Evolutionary conservation across 2,797 vertebrate genomes (phyloP).

Genomic region (Macroramphosus scolopax): DNA sequence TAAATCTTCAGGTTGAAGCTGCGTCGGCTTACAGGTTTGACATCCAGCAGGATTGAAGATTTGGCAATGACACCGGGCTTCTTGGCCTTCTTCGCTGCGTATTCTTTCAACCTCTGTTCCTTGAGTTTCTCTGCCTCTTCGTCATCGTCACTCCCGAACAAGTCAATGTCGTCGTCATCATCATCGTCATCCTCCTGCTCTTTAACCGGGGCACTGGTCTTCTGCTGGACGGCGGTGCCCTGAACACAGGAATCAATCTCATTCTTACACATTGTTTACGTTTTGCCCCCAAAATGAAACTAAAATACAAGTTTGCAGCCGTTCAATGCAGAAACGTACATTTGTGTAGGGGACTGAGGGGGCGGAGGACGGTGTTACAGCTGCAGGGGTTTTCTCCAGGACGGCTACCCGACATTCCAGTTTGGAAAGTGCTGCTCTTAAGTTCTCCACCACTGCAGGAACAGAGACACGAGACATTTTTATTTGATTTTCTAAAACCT

Average conservation of each 20-base stretch:
- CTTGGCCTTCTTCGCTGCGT: constrained; percentile 87
- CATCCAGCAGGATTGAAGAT: constrained; percentile 93
- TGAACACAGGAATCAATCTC: constrained; percentile 10
- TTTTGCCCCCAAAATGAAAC: too few species aligned
- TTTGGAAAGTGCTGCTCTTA: constrained; percentile 84
- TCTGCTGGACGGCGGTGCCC: constrained; percentile 63
- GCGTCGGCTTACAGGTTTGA: constrained; percentile 93
- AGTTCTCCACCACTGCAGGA: constrained; percentile 82
- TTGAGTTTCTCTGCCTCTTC: constrained; percentile 85
- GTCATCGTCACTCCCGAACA: constrained; percentile 92
- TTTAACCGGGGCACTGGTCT: constrained; percentile 36
- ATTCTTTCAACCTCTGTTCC: constrained; percentile 87
- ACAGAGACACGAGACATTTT: background rate
- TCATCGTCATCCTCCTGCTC: constrained; percentile 43
- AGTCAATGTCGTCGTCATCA: constrained; percentile 82
- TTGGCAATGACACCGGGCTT: constrained; percentile 90
- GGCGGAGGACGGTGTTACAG: constrained; percentile 25
- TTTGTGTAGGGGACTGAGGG: constrained; percentile 63
- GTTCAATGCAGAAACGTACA: constrained; percentile 46
- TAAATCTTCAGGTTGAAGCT: too few species aligned
- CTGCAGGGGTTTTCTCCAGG: constrained; percentile 81
- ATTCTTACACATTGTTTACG: too few species aligned
- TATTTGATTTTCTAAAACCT: too few species aligned
- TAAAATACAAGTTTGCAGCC: too few species aligned
- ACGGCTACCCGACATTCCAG: constrained; percentile 83